phyloP scores from a whole-genome alignment of 2,797 vertebrate species.

The Sebastes iracundus region DNA sequence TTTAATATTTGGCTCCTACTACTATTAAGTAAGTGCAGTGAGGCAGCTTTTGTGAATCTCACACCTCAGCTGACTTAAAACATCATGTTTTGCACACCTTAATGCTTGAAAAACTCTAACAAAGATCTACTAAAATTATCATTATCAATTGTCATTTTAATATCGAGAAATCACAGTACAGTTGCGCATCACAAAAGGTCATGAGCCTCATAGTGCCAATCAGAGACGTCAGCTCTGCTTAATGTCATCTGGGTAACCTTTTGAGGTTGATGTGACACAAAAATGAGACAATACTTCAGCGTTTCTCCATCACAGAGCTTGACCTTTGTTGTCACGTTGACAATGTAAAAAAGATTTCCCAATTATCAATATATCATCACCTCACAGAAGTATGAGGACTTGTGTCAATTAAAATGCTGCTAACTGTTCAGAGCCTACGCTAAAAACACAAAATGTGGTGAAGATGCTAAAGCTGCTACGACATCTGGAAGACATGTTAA shows the following conservation, averaged over 20 bases:
- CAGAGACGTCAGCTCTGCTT: constrained; percentile 74
- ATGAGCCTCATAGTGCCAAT: constrained; percentile 77
- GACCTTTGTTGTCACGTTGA: constrained; percentile 80
- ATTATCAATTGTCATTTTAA: constrained; percentile 11
- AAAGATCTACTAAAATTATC: neutral
- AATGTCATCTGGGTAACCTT: constrained; percentile 87
- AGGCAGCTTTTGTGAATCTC: neutral
- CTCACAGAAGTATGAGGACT: neutral
- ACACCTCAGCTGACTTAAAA: neutral
- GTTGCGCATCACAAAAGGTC: constrained; percentile 78
- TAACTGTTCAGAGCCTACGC: neutral
- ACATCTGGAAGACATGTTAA: constrained; percentile 78
- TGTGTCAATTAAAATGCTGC: constrained; percentile 21
- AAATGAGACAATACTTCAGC: constrained; percentile 64
- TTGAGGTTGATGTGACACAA: constrained; percentile 73
- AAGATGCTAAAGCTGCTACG: constrained; percentile 11
- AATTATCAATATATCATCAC: constrained; percentile 60
- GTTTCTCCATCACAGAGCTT: constrained; percentile 70
- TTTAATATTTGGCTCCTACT: no score
- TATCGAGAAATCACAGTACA: constrained; percentile 20
- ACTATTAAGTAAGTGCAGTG: no score
- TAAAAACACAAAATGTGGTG: neutral
- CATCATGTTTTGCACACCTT: neutral
- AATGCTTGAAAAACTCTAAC: constrained; percentile 10
- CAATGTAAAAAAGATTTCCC: constrained; percentile 50